Conservation (phyloP, 1,140 invertebrate genomes). For the Euura saliciscinereae region DNA sequence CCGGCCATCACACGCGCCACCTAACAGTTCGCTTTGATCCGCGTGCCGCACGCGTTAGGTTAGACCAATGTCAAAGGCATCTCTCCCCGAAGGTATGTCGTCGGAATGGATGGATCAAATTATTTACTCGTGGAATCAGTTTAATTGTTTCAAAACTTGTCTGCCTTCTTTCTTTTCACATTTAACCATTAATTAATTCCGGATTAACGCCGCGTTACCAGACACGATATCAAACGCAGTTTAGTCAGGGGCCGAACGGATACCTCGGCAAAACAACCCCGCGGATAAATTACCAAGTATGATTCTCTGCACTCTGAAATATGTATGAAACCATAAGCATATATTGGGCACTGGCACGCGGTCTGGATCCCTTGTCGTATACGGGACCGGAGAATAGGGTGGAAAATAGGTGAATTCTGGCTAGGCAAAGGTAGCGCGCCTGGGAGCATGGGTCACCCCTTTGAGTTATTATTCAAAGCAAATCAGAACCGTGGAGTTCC, state of each 20-base stretch:
- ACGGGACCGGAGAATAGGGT: too few relatives aligned
- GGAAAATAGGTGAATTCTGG: neutral
- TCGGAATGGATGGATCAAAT: too few relatives aligned
- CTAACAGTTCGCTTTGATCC: slow-evolving; percentile 14
- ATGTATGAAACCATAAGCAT: slow-evolving; percentile 52
- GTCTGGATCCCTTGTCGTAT: too few relatives aligned
- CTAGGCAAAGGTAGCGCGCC: slow-evolving; percentile 24
- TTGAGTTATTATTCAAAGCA: slow-evolving; percentile 58
- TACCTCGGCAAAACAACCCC: slow-evolving; percentile 8
- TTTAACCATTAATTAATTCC: too few relatives aligned
- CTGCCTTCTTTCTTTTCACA: too few relatives aligned
- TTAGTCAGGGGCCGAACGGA: neutral
- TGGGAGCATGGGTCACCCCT: slow-evolving; percentile 36
- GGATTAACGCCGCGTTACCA: too few relatives aligned
- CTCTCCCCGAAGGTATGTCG: neutral
- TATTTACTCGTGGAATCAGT: too few relatives aligned
- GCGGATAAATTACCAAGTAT: slow-evolving; percentile 49
- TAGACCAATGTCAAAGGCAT: neutral
- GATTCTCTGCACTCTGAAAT: slow-evolving; percentile 45
- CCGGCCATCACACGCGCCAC: slow-evolving; percentile 35
- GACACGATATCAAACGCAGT: neutral
- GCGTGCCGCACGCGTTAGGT: neutral
- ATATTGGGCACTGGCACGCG: slow-evolving; percentile 29
- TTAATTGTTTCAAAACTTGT: too few relatives aligned
- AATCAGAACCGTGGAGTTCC: slow-evolving; percentile 43